phyloP scores from a whole-genome alignment of 1,140 invertebrate genomes.

The Himalopsyche phryganea region DNA sequence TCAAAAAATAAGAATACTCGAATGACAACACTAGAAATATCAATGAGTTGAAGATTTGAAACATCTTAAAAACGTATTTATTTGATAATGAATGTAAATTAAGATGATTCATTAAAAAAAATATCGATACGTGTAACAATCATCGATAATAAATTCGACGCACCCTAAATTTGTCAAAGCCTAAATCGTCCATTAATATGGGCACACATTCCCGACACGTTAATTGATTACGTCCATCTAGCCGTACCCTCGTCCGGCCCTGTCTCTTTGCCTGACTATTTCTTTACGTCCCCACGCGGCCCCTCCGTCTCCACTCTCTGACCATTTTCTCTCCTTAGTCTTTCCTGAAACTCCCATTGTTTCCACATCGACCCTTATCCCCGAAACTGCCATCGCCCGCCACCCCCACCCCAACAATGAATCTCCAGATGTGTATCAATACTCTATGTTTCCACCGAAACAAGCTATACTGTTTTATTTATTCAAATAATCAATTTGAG shows the following conservation, averaged over 20 bases:
- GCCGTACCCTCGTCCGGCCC: slow-evolving; percentile 17
- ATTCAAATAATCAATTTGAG: too few species aligned
- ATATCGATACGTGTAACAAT: too few species aligned
- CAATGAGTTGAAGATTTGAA: too few species aligned
- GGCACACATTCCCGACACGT: slow-evolving; percentile 8
- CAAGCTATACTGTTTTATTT: too few species aligned
- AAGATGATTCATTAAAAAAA: too few species aligned
- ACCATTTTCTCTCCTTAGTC: slow-evolving; percentile 24
- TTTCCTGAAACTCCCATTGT: slow-evolving; percentile 27
- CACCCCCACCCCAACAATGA: not conserved
- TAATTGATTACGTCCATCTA: slow-evolving; percentile 34
- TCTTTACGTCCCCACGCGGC: slow-evolving; percentile 5
- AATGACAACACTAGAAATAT: too few species aligned
- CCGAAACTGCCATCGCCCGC: not conserved
- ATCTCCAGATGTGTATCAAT: not conserved
- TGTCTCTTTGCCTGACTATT: slow-evolving; percentile 13
- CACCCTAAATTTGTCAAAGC: too few species aligned
- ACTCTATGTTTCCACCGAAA: not conserved
- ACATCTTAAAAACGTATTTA: too few species aligned
- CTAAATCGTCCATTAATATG: too few species aligned
- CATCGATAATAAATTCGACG: too few species aligned
- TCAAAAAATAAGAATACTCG: too few species aligned
- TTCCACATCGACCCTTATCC: slow-evolving; percentile 15
- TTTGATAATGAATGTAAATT: too few species aligned
- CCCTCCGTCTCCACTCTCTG: slow-evolving; percentile 13